Evolutionary conservation across 1,140 invertebrate species (phyloP), one percentile per base, ranked within the genome.

Genomic region (Penaeus japonicus): DNA sequence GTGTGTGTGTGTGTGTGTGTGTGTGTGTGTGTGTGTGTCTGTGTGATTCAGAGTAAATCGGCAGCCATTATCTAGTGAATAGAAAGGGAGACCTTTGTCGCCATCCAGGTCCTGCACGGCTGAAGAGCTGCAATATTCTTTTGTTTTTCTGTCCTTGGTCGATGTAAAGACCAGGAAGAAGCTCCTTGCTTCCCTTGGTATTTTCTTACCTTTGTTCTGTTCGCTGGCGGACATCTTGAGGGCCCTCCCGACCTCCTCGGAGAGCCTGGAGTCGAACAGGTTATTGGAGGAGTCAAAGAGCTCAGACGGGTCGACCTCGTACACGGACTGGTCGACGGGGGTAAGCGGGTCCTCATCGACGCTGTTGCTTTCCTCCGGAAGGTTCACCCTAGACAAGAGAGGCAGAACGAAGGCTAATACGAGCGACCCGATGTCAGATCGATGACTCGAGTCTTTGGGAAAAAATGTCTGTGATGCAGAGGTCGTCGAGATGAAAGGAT

Each of bases 241-340:
- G 15, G 89, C 90, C 62, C 82, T 83, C n/a, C 90, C 90, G 3
- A 89, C 75, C n/a, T 90, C 78, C 77, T 89, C 47, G 27, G 84
- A 87, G 73, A 89, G 75, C 32, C 87, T 47, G 15, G 75, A 80
- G 57, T 84, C 82, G 80, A 90, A 84, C 24, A 90, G 85, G 54
- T 86, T 89, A 73, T 89, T 82, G 7, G 84, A 79, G 57, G 88
- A 87, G 62, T 90, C 88, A 54, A 90, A 90, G 2, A 90, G 90
- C 47, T 91, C 90, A 1, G 89, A 89, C 20, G 89, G 85, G 62
- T 91, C 90, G 55, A 90, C 86, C 73, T 90, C 90, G 59, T 81
- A 77, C 12, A 90, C 80, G 10, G 77, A 77, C 32, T 91, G 87
- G 65, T 90, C 90, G 78, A 89, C 59, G 24, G 84, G 84, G 1